Evolutionary conservation across 2,113 vertebrate genomes (phyloP), one percentile per base, ranked within the genome.

Genomic region (Petroica traversi): DNA sequence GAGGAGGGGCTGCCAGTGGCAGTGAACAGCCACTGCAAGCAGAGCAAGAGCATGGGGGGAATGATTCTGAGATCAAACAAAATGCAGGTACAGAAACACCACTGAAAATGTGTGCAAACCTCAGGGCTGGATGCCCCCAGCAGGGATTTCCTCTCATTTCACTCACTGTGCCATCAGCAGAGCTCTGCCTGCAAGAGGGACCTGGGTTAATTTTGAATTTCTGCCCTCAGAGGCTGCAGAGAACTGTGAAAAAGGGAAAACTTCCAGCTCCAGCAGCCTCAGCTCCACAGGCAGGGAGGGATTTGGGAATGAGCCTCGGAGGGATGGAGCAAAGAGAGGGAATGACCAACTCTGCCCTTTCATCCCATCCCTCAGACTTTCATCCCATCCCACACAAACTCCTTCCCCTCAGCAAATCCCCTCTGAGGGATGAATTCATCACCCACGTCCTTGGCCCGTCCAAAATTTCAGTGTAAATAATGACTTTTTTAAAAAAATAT

Each of bases 291-390:
- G 83, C 80, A 91, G 46, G 0, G 2, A 85, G 85, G 79, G 80
- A 45, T 93, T 89, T 75, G 91, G 88, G 94, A 95, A 73, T 75
- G 93, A 96, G 93, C 76, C 81, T n/a, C 16, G 83, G 72, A 62
- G 67, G 89, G 89, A 74, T 11, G 48, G 48, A 84, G 79, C 61
- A 23, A 38, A 48, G 57, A 59, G 46, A 66, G 34, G 80, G 48
- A 95, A 84, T 68, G 77, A 73, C 91, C 83, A 89, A 54, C 77
- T 16, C 93, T 89, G 73, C 57, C 80, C 77, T 69, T 84, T 45
- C 51, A 8, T 69, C 64, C 72, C 69, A 48, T 4, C 49, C 67
- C 46, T 40, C 40, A 40, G 14, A 40, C 40, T 40, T 40, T 40
- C 40, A 40, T 40, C 40, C 40, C 40, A 40, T 40, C 40, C 40